Percentiles rank a stretch among this genome's conserved stretches.
These are phyloP conservation scores for Tetramorium simillimum DNA, from an alignment of 1,140 invertebrate genomes.

Conservation along the genomic window DNA sequence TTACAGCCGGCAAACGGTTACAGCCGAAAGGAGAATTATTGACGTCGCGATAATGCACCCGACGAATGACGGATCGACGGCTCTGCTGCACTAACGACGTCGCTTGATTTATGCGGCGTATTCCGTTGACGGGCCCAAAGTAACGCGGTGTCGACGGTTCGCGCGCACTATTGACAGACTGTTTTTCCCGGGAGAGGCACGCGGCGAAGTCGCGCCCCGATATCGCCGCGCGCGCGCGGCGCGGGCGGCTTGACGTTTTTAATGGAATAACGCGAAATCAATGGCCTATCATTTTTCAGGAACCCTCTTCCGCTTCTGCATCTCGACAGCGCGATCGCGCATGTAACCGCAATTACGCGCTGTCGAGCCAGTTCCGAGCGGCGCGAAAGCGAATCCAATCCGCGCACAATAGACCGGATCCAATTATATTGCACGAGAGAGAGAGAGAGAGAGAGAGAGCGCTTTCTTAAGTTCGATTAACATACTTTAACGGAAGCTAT, in stretches of 20 bases:
- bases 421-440: background rate
- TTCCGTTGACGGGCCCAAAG: constrained; percentile 54
- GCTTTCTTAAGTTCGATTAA: constrained; percentile 45
- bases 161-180: constrained; percentile 58
- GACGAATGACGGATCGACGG: constrained; percentile 63
- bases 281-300: constrained; percentile 60
- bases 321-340: constrained; percentile 44
- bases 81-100: constrained; percentile 41
- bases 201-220: constrained; percentile 2
- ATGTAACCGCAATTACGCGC: constrained; percentile 53
- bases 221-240: constrained; percentile 31
- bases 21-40: constrained; percentile 65
- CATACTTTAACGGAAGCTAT: constrained; percentile 18
- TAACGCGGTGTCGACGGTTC: constrained; percentile 54
- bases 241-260: constrained; percentile 46
- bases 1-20: constrained; percentile 3
- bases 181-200: constrained; percentile 48
- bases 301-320: background rate
- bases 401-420: constrained; percentile 31
- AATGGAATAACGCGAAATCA: constrained; percentile 62
- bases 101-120: constrained; percentile 59
- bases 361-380: constrained; percentile 1
- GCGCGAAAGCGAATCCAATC: constrained; percentile 41
- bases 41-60: constrained; percentile 63
- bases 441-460: too few species aligned